These are phyloP conservation scores for Lagopus muta DNA, from an alignment of 2,113 vertebrate species.

Conservation along the genomic window DNA sequence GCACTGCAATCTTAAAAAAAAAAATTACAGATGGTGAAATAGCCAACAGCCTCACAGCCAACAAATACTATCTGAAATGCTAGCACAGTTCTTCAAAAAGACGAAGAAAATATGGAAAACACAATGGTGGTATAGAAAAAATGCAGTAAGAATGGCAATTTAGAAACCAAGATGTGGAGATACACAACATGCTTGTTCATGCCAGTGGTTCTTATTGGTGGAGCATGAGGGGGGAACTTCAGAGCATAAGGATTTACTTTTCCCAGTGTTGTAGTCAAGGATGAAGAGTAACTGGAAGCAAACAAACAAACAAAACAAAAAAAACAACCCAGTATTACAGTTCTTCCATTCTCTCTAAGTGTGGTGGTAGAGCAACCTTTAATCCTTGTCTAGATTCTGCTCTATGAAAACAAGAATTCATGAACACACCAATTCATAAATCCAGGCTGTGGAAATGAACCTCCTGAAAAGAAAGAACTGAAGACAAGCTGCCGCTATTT, in stretches of 20 bases:
- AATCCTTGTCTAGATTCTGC: not conserved
- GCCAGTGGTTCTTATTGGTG: not conserved
- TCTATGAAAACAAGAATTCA: not conserved
- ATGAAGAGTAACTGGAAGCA: not conserved
- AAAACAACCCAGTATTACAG: not conserved
- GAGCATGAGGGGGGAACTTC: not conserved
- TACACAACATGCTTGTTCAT: not conserved
- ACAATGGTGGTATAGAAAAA: not conserved
- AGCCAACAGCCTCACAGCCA: not conserved
- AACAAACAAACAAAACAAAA: not conserved
- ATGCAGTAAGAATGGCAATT: not conserved
- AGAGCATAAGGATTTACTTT: not conserved
- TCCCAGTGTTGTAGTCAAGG: not conserved
- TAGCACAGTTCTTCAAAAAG: not conserved
- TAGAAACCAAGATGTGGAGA: not conserved
- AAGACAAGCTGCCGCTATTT: not conserved
- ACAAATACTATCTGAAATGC: not conserved
- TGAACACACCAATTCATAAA: not conserved
- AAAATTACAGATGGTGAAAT: not conserved
- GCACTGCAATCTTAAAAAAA: not conserved
- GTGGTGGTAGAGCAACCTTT: not conserved
- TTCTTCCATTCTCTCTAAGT: not conserved
- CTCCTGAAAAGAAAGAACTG: not conserved
- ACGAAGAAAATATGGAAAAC: not conserved
- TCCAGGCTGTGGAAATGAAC: not conserved